phyloP scores from a whole-genome alignment of 2,888 invertebrate species.

The Euzetes globulus region DNA sequence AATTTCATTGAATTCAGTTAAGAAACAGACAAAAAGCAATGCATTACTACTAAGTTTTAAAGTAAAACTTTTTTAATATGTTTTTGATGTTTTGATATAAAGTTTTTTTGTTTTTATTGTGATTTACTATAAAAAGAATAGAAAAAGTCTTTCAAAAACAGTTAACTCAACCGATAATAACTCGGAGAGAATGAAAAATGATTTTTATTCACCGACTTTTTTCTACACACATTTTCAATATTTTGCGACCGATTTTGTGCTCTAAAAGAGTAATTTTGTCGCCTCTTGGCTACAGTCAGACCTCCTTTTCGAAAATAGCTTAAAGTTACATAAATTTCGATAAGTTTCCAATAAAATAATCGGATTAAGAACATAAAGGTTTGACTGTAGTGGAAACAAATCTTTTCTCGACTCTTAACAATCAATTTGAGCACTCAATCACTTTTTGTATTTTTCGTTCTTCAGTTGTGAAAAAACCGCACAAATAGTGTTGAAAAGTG shows the following conservation, averaged over 20 bases:
- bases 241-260: neutral
- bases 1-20: neutral
- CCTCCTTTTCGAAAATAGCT: neutral
- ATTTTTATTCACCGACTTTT: conserved; percentile 14
- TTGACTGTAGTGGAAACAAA: neutral
- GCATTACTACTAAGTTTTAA: neutral
- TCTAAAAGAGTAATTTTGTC: neutral
- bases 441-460: conserved; percentile 2
- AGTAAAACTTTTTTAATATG: neutral
- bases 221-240: conserved; percentile 1
- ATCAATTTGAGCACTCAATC: conserved; percentile 14
- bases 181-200: conserved; percentile 23
- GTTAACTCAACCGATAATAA: conserved; percentile 4
- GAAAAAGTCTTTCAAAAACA: neutral
- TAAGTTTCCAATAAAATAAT: neutral
- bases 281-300: neutral
- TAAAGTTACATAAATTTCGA: no score
- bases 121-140: neutral
- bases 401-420: neutral
- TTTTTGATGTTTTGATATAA: neutral
- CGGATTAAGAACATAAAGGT: neutral
- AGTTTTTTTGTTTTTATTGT: conserved; percentile 5
- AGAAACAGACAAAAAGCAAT: neutral
- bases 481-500: neutral
- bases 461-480: neutral